Base-by-base conservation (phyloP, 2,888 invertebrate genomes). In the Pilophorus perplexus region DNA sequence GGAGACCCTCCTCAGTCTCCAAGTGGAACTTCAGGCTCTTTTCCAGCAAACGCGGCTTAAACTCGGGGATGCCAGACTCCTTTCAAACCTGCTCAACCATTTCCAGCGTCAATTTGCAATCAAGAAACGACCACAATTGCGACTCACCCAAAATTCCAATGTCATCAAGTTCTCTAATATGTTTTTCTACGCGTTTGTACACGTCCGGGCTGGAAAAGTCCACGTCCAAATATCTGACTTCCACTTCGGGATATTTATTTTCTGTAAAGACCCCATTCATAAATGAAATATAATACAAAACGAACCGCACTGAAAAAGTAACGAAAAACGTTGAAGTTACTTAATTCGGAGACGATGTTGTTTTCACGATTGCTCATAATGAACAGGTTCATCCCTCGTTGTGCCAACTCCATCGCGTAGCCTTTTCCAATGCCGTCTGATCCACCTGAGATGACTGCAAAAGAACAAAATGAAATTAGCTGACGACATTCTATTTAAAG, bases 391-490 rank as follows among this genome's bases (percentile, higher is more conserved):
- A 64, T 33, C 38, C 64, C 64, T n/a, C 50, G 5, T 20, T 46
- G 23, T 10, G 64, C 64, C 48, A 64, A 37, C 16, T 64, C 48
- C 23, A 64, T 14, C 8, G 64, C 64, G 14, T 16, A 48, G 2
- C 14, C 1, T 22, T 48, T 64, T 2, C 64, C 64, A 10, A 64
- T 64, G 2, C 64, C 64, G 22, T 64, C 64, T 1, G 64, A 64
- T 2, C 64, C 64, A 22, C 64, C 64, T 5, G 64, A 48, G 22
- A 64, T 50, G 20, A 64, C 64, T 64, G 59, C 3, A 59, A 59
- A 22, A 20, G 33, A 23, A 42, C 33, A 12, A 33, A 33, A 6
- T 12, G 33, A 8, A 33, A 8, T 33, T 33, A n/a, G n/a, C n/a
- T n/a, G n/a, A n/a, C n/a, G n/a, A n/a, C n/a, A n/a, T n/a, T n/a